phyloP scores from a whole-genome alignment of 2,113 vertebrate genomes.

The Amblyornis subalaris region DNA sequence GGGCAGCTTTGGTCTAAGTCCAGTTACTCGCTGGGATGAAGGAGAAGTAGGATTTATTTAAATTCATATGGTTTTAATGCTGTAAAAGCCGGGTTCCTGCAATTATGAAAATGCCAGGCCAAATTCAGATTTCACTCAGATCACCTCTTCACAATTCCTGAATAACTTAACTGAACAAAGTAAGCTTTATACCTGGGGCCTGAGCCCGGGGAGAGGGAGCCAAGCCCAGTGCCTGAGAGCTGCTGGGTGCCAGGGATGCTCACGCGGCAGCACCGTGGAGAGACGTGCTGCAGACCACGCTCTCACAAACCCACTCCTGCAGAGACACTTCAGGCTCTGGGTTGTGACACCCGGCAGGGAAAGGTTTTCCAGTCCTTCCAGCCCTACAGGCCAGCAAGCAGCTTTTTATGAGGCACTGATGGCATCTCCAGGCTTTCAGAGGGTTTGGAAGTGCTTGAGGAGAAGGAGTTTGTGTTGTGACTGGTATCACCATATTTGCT shows the following conservation, averaged over 20 bases:
- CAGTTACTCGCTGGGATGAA: neutral
- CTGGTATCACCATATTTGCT: neutral
- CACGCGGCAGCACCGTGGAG: rapidly evolving
- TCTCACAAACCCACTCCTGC: neutral
- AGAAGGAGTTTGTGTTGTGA: neutral
- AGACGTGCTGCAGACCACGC: rapidly evolving
- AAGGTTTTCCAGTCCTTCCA: neutral
- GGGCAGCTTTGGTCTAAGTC: neutral
- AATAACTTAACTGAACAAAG: conserved; percentile 31
- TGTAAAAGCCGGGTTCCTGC: conserved; percentile 20
- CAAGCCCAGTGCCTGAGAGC: neutral
- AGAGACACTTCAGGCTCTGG: neutral
- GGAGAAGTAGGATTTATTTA: conserved; percentile 1
- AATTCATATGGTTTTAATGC: conserved; percentile 17
- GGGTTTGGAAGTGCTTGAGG: neutral
- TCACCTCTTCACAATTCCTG: neutral
- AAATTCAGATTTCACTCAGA: neutral
- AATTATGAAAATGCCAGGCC: conserved; percentile 40
- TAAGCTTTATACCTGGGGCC: neutral
- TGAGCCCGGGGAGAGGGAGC: neutral
- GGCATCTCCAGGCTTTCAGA: neutral
- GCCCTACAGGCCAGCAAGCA: neutral
- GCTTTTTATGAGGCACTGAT: neutral
- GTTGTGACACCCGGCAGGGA: neutral
- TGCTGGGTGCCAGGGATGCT: neutral